Percentiles rank a stretch among this genome's conserved stretches.
Conservation (phyloP, 1,140 invertebrate genomes). For the Ganaspis sp. region DNA sequence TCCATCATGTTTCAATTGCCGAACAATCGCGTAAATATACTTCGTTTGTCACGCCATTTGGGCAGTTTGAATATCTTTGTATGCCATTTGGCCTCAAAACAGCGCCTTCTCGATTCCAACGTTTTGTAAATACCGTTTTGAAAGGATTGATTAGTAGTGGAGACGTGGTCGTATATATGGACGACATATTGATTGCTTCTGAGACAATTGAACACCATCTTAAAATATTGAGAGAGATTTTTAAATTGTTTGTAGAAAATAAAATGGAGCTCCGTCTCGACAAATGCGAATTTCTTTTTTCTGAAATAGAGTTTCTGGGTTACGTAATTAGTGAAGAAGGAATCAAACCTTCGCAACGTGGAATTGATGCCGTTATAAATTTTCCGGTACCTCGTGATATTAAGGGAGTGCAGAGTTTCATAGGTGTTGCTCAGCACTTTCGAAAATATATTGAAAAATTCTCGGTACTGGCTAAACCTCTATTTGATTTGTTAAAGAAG, state of each 20-base stretch:
- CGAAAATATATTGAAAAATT: constrained; percentile 52
- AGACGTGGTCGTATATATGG: no score
- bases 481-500: constrained; percentile 44
- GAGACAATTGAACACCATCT: not conserved
- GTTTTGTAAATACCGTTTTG: no score
- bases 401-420: constrained; percentile 49
- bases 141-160: no score
- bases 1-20: no score
- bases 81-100: no score
- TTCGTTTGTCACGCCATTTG: no score
- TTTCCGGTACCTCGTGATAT: constrained; percentile 13
- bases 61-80: no score
- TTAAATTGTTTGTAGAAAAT: not conserved
- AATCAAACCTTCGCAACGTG: not conserved
- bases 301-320: constrained; percentile 25
- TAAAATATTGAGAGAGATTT: not conserved
- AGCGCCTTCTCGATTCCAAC: no score
- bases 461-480: constrained; percentile 36
- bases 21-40: no score
- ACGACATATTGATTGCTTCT: no score
- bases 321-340: no score
- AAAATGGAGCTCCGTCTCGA: not conserved
- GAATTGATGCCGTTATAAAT: constrained; percentile 5
- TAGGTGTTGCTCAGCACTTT: constrained; percentile 54
- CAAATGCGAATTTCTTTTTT: constrained; percentile 18